phyloP scores from a whole-genome alignment of 2,113 vertebrate species.

The Saccopteryx leptura region DNA sequence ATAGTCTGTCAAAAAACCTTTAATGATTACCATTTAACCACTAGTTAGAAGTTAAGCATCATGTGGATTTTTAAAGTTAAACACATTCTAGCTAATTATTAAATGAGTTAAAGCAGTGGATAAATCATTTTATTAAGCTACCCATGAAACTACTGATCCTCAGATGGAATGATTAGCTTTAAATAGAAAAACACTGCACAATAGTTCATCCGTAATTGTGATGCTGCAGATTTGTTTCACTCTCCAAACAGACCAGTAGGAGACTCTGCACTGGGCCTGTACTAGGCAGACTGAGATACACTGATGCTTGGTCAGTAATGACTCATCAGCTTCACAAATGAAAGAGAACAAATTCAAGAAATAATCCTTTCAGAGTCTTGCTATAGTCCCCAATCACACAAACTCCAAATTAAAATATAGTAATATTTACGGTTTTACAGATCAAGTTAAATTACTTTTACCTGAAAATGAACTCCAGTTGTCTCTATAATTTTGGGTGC shows the following conservation, averaged over 20 bases:
- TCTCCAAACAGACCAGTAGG: not conserved
- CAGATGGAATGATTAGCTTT: not conserved
- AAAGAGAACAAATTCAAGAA: not conserved
- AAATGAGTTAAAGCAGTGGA: not conserved
- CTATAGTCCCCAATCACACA: not conserved
- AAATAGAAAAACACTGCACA: not conserved
- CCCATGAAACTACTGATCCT: conserved; percentile 1
- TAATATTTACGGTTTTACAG: conserved; percentile 48
- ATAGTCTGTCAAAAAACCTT: conserved; percentile 91
- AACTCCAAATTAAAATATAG: conserved; percentile 15
- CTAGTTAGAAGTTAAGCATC: conserved; percentile 72
- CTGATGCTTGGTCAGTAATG: not conserved
- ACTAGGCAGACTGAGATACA: not conserved
- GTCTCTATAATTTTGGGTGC: conserved; percentile 98
- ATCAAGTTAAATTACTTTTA: conserved; percentile 83
- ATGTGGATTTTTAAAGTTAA: conserved; percentile 60
- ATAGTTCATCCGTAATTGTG: not conserved
- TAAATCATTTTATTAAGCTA: conserved; percentile 29
- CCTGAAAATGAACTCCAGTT: conserved; percentile 99
- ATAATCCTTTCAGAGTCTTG: not conserved
- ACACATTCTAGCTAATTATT: conserved; percentile 21
- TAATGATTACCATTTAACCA: conserved; percentile 77
- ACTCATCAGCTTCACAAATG: not conserved
- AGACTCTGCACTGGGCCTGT: not conserved
- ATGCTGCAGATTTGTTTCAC: not conserved